A percentile compares a stretch with the other conserved stretches of the same genome.
Evolutionary conservation across 2,113 vertebrate species (phyloP).

Genomic region (Lichenostomus cassidix): DNA sequence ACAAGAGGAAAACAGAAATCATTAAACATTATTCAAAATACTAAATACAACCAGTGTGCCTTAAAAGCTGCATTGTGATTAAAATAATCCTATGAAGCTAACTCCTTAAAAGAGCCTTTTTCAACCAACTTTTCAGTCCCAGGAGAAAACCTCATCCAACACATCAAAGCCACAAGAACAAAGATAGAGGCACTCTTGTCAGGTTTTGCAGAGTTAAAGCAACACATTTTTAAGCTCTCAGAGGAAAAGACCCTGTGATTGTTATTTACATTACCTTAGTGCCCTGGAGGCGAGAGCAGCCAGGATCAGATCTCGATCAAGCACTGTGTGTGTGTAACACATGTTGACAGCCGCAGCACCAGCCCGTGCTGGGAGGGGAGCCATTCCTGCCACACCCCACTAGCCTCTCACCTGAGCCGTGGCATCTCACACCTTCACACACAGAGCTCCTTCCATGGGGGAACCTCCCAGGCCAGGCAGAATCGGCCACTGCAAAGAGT

Average conservation of each 20-base stretch:
- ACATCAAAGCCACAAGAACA: background rate
- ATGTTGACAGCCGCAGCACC: fast-evolving
- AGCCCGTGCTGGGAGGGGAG: fast-evolving
- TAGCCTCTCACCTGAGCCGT: fast-evolving
- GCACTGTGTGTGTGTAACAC: fast-evolving
- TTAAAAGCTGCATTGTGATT: background rate
- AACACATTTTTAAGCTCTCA: background rate
- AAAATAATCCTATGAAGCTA: background rate
- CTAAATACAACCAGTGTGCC: background rate
- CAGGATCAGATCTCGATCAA: background rate
- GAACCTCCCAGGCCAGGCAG: background rate
- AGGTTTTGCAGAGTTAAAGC: background rate
- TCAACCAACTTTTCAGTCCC: background rate
- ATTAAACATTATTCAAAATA: background rate
- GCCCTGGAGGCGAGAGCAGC: background rate
- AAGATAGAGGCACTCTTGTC: background rate
- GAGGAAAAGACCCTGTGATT: background rate
- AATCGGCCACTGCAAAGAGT: background rate
- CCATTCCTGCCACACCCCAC: background rate
- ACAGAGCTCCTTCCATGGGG: background rate
- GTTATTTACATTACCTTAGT: background rate
- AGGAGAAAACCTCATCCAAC: background rate
- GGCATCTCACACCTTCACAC: background rate
- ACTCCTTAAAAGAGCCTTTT: background rate
- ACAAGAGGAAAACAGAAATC: background rate